These are phyloP conservation scores for Drosophila barbarae DNA, from an alignment of 2,888 invertebrate genomes.

Conservation along the genomic window DNA sequence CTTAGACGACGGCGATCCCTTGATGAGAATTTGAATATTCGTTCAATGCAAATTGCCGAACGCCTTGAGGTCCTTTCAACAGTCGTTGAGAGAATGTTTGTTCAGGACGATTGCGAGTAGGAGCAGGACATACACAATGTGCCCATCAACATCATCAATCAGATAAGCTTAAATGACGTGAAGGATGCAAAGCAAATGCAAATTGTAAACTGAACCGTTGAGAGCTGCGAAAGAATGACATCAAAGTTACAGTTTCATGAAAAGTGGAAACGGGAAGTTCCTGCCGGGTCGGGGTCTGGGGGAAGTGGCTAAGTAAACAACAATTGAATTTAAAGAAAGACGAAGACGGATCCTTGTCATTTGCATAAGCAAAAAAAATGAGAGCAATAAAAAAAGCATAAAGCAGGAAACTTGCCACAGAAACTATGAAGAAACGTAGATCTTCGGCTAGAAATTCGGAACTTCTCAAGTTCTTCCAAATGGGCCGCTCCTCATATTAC, in stretches of 20 bases:
- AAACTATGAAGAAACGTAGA: constrained; percentile 16
- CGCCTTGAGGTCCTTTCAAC: constrained; percentile 60
- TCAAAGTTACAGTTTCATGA: constrained; percentile 57
- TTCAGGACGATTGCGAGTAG: constrained; percentile 59
- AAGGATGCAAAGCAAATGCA: constrained; percentile 65
- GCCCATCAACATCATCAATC: constrained; percentile 73
- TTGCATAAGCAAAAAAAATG: constrained; percentile 50
- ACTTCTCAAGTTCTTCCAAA: constrained; percentile 32
- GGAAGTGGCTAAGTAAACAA: constrained; percentile 59
- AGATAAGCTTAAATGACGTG: constrained; percentile 74
- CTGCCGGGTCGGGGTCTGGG: constrained; percentile 27
- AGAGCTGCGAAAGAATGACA: constrained; percentile 59
- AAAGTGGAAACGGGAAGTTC: constrained; percentile 46
- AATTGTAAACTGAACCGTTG: constrained; percentile 70
- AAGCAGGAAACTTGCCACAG: constrained; percentile 31
- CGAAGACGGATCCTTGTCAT: constrained; percentile 22
- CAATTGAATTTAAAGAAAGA: constrained; percentile 52
- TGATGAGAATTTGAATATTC: constrained; percentile 72
- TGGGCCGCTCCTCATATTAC: constrained; percentile 54
- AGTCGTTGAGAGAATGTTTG: constrained; percentile 53
- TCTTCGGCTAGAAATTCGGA: not conserved
- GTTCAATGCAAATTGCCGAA: constrained; percentile 63
- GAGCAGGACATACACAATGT: constrained; percentile 41
- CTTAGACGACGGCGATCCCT: constrained; percentile 39
- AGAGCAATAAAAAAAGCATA: constrained; percentile 32